Evolutionary conservation across 2,888 invertebrate species (phyloP).

Genomic region (Epistrophella euchroma): DNA sequence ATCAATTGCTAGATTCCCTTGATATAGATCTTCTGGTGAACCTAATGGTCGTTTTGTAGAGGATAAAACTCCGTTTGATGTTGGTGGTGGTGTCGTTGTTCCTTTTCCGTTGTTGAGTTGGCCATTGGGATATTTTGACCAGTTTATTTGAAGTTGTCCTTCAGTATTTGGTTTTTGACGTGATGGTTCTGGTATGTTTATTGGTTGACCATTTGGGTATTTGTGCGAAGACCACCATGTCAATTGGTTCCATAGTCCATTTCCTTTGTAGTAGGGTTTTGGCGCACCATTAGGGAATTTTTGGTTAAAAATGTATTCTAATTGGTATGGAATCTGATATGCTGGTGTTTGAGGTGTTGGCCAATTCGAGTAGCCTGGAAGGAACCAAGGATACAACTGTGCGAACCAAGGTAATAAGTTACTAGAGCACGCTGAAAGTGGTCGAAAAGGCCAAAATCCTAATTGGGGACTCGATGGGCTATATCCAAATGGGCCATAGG

Average conservation of each 20-base stretch:
- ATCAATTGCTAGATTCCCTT: not conserved
- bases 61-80: too few relatives aligned
- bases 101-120: not conserved
- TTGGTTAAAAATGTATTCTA: not conserved
- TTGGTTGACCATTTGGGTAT: not conserved
- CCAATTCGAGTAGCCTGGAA: not conserved
- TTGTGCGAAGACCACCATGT: not conserved
- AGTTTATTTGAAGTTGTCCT: not conserved
- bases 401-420: not conserved
- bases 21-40: not conserved
- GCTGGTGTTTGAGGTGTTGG: conserved; percentile 1
- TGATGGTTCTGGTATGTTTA: not conserved
- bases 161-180: not conserved
- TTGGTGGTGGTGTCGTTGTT: not conserved
- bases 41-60: not conserved
- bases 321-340: not conserved
- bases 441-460: not conserved
- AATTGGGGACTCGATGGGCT: not conserved
- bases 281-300: not conserved
- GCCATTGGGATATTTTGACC: not conserved
- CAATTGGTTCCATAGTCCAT: conserved; percentile 1
- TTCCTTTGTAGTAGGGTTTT: not conserved
- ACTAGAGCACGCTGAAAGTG: not conserved
- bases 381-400: not conserved
- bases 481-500: not conserved